phyloP scores from a whole-genome alignment of 2,797 vertebrate species.

The Pseudochromis fuscus region DNA sequence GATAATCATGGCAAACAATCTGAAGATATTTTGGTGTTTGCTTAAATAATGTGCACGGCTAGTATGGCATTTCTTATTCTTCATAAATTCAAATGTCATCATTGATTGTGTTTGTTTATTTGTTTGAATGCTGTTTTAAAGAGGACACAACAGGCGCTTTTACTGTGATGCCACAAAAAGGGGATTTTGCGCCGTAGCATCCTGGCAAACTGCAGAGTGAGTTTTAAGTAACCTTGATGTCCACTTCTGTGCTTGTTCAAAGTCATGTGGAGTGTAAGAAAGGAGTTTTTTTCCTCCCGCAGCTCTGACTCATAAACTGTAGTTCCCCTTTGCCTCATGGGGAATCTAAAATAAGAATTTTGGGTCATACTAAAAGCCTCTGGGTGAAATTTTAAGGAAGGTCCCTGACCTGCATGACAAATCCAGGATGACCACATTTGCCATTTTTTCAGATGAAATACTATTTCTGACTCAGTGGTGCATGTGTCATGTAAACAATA shows the following conservation, averaged over 20 bases:
- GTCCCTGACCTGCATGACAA: constrained; percentile 32
- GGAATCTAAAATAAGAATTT: constrained; percentile 38
- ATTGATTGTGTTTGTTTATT: neutral
- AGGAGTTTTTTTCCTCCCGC: neutral
- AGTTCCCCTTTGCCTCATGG: constrained; percentile 24
- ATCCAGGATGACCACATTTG: constrained; percentile 3
- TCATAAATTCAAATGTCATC: neutral
- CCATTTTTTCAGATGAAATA: constrained; percentile 2
- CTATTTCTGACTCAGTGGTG: neutral
- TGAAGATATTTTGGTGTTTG: too few relatives aligned
- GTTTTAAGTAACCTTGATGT: constrained; percentile 11
- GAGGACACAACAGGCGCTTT: neutral
- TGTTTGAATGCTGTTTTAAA: constrained; percentile 2
- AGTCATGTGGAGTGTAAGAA: constrained; percentile 38
- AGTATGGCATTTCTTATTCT: too few relatives aligned
- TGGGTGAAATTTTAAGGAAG: constrained; percentile 9
- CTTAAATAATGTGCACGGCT: too few relatives aligned
- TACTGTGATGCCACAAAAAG: neutral
- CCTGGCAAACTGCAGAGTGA: neutral
- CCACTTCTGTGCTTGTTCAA: constrained; percentile 30
- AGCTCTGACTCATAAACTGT: constrained; percentile 14
- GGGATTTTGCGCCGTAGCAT: neutral
- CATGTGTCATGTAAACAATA: neutral
- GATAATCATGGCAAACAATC: too few relatives aligned
- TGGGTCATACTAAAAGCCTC: constrained; percentile 42